Percentiles rank a stretch among this genome's conserved stretches.
phyloP scores from a whole-genome alignment of 2,797 vertebrate species.

The Arctocebus calabarensis region DNA sequence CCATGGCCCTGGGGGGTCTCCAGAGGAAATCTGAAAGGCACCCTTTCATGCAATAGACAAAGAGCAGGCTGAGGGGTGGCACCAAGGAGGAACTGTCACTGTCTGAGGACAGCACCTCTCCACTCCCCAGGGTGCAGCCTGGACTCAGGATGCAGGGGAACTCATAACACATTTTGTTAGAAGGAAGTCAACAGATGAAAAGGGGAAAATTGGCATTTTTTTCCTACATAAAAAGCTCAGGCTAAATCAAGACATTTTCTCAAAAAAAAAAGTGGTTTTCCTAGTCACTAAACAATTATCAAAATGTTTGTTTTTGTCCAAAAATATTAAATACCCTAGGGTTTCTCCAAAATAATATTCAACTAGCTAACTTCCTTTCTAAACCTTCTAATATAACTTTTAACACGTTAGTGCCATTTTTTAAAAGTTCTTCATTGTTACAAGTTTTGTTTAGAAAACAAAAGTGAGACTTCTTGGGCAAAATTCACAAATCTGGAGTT shows the following conservation, averaged over 20 bases:
- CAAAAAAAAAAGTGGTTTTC: not conserved
- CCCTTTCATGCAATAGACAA: not conserved
- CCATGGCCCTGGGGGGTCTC: no score
- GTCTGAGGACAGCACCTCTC: not conserved
- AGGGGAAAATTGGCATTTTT: not conserved
- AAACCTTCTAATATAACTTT: not conserved
- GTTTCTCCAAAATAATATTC: slow-evolving; percentile 37
- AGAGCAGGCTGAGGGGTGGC: not conserved
- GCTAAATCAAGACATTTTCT: slow-evolving; percentile 44
- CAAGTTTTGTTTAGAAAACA: not conserved
- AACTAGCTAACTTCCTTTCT: slow-evolving; percentile 25
- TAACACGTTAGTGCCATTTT: not conserved
- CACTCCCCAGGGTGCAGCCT: not conserved
- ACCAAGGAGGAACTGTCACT: not conserved
- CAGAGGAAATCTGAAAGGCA: not conserved
- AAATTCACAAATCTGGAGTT: not conserved
- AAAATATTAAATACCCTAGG: slow-evolving; percentile 28
- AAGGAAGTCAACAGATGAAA: not conserved
- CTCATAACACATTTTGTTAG: not conserved
- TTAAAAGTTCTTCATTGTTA: not conserved
- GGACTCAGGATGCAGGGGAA: not conserved
- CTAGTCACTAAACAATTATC: not conserved
- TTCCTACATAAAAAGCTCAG: not conserved
- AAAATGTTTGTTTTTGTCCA: slow-evolving; percentile 44
- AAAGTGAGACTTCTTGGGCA: not conserved